Evolutionary conservation across 2,888 invertebrate genomes (phyloP), one percentile per base, ranked within the genome.

Genomic region (Mimachlamys varia): DNA sequence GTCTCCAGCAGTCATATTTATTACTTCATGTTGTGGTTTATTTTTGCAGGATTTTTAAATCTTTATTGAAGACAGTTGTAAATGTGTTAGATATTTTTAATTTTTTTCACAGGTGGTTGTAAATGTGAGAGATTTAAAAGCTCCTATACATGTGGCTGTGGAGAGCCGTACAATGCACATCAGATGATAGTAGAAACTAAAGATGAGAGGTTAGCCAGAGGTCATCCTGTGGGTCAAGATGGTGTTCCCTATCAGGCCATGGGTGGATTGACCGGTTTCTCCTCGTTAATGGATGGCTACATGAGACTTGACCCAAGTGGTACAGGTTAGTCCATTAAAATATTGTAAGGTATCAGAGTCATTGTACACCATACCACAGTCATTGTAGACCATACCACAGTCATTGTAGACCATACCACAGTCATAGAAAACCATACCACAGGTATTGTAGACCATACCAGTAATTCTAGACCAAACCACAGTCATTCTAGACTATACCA

Each of bases 201-300:
- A 76, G 95, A 96, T 17, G 97, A 97, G 93, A 92, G 97, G 88
- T 92, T 95, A 90, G 96, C 95, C 12, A 89, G 96, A 19, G 97
- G 97, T 38, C 96, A 96, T 92, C 97, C 97, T 0, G 94, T 96
- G 7, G 96, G 96, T 2, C 95, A 96, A 89, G 96, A 96, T 89
- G 76, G 76, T 33, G 95, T 95, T 4, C 96, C 96, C 4, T 97
- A 96, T 93, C 94, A 95, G 91, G 97, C 96, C 89, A 97, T 97
- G 97, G 97, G 97, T 12, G 97, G 97, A 15, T 89, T 97, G 27
- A 97, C 97, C 10, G 97, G 97, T 4, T 97, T 97, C 94, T 96
- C 96, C 7, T 97, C 97, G 10, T 93, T 97, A 53, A 95, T 96
- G 90, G 96, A 97, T 49, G 97, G 97, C 7, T 96, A 96, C 92